Evolutionary conservation across 1,140 invertebrate genomes (phyloP).

Genomic region (Drosophila serrata): DNA sequence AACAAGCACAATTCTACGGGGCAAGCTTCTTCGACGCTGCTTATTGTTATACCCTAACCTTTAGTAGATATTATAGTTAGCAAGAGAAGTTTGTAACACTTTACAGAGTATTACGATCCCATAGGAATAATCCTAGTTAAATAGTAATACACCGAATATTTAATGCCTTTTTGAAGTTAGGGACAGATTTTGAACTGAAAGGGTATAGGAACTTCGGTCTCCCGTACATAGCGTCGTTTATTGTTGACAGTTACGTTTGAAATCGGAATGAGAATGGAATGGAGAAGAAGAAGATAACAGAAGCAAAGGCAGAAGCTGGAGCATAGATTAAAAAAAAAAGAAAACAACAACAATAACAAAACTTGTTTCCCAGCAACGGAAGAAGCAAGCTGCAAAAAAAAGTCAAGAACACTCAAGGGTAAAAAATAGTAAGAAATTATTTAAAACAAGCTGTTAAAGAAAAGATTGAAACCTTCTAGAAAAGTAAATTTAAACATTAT

Average conservation of each 20-base stretch:
- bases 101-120: too few relatives aligned
- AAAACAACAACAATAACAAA: slow-evolving; percentile 20
- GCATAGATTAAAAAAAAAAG: slow-evolving; percentile 21
- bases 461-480: too few relatives aligned
- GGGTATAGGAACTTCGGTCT: background rate
- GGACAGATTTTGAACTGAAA: background rate
- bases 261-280: slow-evolving; percentile 36
- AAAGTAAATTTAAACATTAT: too few relatives aligned
- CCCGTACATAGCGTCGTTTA: background rate
- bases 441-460: background rate
- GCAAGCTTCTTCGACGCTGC: background rate
- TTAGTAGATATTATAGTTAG: background rate
- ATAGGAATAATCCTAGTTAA: too few relatives aligned
- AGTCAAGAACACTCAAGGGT: slow-evolving; percentile 21
- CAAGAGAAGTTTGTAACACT: background rate
- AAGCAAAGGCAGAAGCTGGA: slow-evolving; percentile 54
- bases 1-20: slow-evolving; percentile 7
- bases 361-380: slow-evolving; percentile 67
- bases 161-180: background rate
- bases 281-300: slow-evolving; percentile 19
- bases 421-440: slow-evolving; percentile 6
- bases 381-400: slow-evolving; percentile 52
- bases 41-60: background rate
- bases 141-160: background rate
- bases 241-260: slow-evolving; percentile 50